Evolutionary conservation across 2,888 invertebrate species (phyloP).

Genomic region (Dicranocentrus wangi): DNA sequence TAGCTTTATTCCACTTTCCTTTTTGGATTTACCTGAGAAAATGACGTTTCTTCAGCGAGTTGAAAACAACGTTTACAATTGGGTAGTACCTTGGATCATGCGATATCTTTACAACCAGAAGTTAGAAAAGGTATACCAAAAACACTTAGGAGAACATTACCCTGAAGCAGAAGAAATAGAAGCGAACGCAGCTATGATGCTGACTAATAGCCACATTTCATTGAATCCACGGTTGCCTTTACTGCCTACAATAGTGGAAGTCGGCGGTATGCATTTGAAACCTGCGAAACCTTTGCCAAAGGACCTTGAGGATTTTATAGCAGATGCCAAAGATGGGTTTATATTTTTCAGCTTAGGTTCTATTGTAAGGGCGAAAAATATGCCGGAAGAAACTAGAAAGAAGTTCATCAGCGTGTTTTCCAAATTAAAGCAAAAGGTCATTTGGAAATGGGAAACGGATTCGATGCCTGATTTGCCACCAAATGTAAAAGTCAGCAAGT

Average conservation of each 20-base stretch:
- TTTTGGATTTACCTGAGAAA: conserved; percentile 69
- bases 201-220: conserved; percentile 81
- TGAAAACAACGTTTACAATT: conserved; percentile 71
- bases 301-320: conserved; percentile 58
- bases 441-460: conserved; percentile 88
- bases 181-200: conserved; percentile 85
- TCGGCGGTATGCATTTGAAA: conserved; percentile 72
- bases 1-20: conserved; percentile 74
- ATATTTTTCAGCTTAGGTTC: conserved; percentile 91
- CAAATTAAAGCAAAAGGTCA: conserved; percentile 84
- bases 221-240: conserved; percentile 67
- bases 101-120: conserved; percentile 73
- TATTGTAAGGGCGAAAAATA: conserved; percentile 85
- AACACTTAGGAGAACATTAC: conserved; percentile 78
- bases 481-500: conserved; percentile 80
- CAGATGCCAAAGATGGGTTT: conserved; percentile 79
- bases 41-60: conserved; percentile 73
- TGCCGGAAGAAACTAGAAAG: conserved; percentile 84
- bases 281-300: conserved; percentile 31
- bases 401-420: conserved; percentile 84
- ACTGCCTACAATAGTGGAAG: conserved; percentile 71
- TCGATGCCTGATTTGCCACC: conserved; percentile 78
- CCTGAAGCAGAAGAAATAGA: conserved; percentile 82
- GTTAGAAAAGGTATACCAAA: conserved; percentile 55
- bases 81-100: conserved; percentile 74